A percentile compares a stretch with the other conserved stretches of the same genome.
These are phyloP conservation scores for Plecturocebus donacophilus DNA, from an alignment of 2,113 vertebrate species.

Conservation along the genomic window DNA sequence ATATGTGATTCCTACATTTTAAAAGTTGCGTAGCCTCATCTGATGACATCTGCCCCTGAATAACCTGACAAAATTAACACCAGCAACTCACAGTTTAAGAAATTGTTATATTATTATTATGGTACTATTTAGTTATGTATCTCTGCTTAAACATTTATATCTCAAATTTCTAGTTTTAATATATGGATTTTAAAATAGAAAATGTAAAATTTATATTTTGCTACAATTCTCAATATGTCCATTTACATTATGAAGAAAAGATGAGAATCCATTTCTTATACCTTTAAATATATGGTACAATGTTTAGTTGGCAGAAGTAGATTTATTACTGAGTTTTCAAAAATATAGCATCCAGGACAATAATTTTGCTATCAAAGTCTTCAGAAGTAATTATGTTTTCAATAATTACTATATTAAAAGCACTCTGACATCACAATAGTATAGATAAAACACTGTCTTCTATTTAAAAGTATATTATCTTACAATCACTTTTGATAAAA, in stretches of 20 bases:
- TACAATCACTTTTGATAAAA: background rate
- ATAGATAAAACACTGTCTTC: background rate
- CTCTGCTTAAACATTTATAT: background rate
- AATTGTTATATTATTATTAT: background rate
- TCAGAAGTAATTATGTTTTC: background rate
- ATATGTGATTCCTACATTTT: background rate
- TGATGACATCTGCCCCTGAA: background rate
- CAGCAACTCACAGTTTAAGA: background rate
- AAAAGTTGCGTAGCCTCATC: background rate
- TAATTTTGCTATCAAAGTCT: background rate
- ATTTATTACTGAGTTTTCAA: background rate
- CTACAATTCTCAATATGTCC: background rate
- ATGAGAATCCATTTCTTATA: background rate
- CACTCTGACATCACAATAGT: background rate
- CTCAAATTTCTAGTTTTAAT: background rate
- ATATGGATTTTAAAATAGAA: background rate
- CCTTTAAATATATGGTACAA: background rate
- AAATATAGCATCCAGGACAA: background rate
- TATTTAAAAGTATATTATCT: background rate
- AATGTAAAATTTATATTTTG: background rate
- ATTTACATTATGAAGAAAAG: background rate
- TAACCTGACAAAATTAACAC: background rate
- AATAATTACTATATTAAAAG: background rate
- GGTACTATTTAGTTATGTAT: background rate
- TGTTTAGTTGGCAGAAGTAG: background rate